Base-by-base conservation (phyloP, 2,797 vertebrate genomes). In the Sebastes nivosus region DNA sequence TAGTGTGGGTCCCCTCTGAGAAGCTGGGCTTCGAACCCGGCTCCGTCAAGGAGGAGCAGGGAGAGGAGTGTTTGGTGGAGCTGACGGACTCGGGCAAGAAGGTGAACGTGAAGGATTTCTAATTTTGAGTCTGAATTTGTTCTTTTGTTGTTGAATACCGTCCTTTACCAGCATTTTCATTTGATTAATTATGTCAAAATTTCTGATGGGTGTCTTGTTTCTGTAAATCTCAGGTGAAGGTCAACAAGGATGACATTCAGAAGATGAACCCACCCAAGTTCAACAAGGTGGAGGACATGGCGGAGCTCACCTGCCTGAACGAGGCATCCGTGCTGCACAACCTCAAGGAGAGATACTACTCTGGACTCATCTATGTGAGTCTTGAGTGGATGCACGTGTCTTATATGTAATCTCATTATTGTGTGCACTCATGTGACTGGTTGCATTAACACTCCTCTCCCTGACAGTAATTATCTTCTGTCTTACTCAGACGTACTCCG, bases 221-320 rank as follows among this genome's bases (percentile, higher is more conserved):
- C 50, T 80, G 18, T 68, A 2, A 69, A 70, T 72, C 54, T 70
- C 71, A 99, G 92, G 95, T 99, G 88, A 98, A 95, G 79, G 94
- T 99, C 8, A 99, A 97, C 93, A 99, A 99, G 91, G 98, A 99
- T 73, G 98, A 99, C 92, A 96, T 99, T 89, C 98, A 99, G 94
- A 99, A 99, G 95, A 99, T 99, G 98, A 99, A 99, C 83, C 98
- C 98, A 0, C 98, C 98, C 70, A 99, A 99, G 89, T 99, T 98
- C 95, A 98, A 94, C 79, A 99, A 99, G 94, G 98, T 99, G 92
- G 98, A 99, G 95, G 98, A 99, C 92, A 99, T 99, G 98, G 98
- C 98, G 0, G 98, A 99, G 95, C 96, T 99, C 88, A 99, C 98
- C 0, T 99, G 98, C 90, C 95, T 99, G 90, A 99, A 99, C 3